Evolutionary conservation across 2,113 vertebrate species (phyloP).

Genomic region (Proterorhinus semilunaris): DNA sequence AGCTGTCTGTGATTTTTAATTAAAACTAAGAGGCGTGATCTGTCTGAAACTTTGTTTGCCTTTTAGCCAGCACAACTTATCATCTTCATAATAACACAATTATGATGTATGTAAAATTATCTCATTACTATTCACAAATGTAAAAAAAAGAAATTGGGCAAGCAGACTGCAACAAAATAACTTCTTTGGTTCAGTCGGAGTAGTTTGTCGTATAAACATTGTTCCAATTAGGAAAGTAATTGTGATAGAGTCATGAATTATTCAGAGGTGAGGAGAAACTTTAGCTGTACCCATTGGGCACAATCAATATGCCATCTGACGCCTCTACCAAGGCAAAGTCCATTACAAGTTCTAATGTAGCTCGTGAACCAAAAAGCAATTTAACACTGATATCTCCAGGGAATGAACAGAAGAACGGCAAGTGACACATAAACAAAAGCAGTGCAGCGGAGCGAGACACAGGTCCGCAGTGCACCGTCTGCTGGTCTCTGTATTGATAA

Average conservation of each 20-base stretch:
- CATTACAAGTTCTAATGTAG: constrained; percentile 78
- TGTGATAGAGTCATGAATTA: constrained; percentile 74
- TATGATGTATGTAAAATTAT: constrained; percentile 60
- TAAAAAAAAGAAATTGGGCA: constrained; percentile 19
- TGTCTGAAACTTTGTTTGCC: constrained; percentile 72
- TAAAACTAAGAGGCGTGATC: constrained; percentile 72
- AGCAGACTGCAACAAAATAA: constrained; percentile 37
- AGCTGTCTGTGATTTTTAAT: constrained; percentile 77
- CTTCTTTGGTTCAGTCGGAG: constrained; percentile 30
- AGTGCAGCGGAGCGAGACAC: constrained; percentile 42
- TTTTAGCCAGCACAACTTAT: constrained; percentile 69
- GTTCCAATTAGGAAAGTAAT: constrained; percentile 75
- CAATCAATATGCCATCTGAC: constrained; percentile 72
- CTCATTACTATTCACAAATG: constrained; percentile 60
- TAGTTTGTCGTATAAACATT: constrained; percentile 67
- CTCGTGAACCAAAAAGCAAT: constrained; percentile 81
- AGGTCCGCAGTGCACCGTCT: constrained; percentile 18
- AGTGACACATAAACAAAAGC: constrained; percentile 66
- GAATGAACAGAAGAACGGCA: constrained; percentile 58
- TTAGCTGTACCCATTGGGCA: constrained; percentile 70
- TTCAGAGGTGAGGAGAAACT: constrained; percentile 69
- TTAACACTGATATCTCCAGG: constrained; percentile 77
- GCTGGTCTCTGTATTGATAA: constrained; percentile 46
- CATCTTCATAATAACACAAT: constrained; percentile 62
- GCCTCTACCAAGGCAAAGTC: constrained; percentile 72